phyloP scores from a whole-genome alignment of 2,113 vertebrate genomes.

The Murina feae region DNA sequence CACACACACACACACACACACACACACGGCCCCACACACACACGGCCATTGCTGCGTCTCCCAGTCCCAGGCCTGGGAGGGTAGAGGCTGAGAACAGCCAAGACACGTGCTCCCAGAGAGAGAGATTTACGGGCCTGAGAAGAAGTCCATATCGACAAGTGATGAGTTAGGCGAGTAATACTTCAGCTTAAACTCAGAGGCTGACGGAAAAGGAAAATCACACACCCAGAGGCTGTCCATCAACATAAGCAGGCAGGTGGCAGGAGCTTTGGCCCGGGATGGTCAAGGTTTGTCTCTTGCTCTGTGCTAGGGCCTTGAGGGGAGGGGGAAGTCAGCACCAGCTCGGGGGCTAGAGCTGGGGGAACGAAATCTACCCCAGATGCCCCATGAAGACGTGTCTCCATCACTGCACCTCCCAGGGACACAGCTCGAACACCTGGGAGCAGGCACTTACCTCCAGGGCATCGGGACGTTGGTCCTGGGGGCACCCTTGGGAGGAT shows the following conservation, averaged over 20 bases:
- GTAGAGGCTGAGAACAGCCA: neutral
- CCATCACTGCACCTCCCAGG: neutral
- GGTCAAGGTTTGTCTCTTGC: neutral
- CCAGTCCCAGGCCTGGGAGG: neutral
- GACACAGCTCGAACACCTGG: accelerated
- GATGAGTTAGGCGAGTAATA: conserved; percentile 47
- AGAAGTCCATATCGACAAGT: conserved; percentile 25
- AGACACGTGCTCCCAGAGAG: neutral
- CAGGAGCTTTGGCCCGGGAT: accelerated
- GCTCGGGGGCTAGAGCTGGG: neutral
- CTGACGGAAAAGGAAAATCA: conserved; percentile 19
- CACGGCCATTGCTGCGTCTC: too few species aligned
- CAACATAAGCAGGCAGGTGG: neutral
- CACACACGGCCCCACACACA: neutral
- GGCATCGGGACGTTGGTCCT: neutral
- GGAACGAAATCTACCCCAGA: accelerated
- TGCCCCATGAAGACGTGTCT: neutral
- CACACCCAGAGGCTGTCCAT: neutral
- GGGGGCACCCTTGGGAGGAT: accelerated
- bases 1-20: too few species aligned
- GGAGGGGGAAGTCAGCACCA: neutral
- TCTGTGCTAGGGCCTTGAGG: neutral
- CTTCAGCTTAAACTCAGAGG: conserved; percentile 46
- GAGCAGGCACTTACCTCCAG: neutral
- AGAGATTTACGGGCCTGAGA: conserved; percentile 17